Conservation (phyloP, 2,797 vertebrate species). For the Miichthys miiuy region DNA sequence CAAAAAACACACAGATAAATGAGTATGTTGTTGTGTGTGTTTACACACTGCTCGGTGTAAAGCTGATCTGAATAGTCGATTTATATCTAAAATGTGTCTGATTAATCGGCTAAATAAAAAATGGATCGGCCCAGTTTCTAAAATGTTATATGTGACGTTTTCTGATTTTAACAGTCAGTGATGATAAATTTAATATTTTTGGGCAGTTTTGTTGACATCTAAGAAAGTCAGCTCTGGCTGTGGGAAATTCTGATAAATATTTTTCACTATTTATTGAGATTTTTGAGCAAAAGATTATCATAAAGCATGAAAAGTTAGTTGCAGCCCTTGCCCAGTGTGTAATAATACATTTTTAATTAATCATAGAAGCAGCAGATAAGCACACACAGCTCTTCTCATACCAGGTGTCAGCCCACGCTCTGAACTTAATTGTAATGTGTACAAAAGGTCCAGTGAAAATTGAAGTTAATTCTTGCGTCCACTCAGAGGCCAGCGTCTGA, state of each 20-base stretch:
- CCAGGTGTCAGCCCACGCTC: not conserved
- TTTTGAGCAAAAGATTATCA: not conserved
- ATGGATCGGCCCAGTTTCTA: not conserved
- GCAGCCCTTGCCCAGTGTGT: not conserved
- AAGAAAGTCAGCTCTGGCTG: not conserved
- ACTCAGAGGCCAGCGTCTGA: constrained; percentile 14
- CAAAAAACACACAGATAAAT: not conserved
- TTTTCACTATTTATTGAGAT: not conserved
- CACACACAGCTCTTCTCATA: not conserved
- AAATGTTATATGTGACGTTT: not conserved
- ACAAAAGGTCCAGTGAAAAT: constrained; percentile 15
- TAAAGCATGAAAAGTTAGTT: not conserved
- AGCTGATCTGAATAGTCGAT: not conserved
- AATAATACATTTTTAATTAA: not conserved
- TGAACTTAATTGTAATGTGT: constrained; percentile 7
- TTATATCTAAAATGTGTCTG: not conserved
- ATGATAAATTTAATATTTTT: not conserved
- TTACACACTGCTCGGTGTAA: not conserved
- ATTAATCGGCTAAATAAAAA: not conserved
- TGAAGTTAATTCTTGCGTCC: constrained; percentile 19
- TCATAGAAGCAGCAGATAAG: not conserved
- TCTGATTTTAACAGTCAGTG: not conserved
- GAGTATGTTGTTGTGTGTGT: not conserved
- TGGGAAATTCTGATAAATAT: not conserved
- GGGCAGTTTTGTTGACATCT: not conserved